Base-by-base conservation (phyloP, 2,797 vertebrate genomes). In the Xenopus petersii region DNA sequence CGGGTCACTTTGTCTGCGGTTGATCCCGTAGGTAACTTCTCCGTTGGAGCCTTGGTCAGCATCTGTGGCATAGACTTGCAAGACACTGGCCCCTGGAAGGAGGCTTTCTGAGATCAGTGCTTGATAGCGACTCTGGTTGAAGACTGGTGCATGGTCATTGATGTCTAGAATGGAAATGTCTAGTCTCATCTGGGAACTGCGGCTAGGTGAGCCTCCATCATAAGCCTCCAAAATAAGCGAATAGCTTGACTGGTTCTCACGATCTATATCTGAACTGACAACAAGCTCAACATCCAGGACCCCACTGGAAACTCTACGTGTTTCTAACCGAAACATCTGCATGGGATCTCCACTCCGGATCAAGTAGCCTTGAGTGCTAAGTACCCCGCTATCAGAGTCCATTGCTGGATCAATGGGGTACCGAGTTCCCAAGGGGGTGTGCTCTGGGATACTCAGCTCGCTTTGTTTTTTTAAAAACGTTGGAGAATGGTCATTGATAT, bases 71-170 rank as follows among this genome's bases (percentile, higher is more conserved):
- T 97, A 98, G 56, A 99, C 97, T 84, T 97, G 97, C 67, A 98
- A 84, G 82, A 99, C 94, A 74, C 91, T 96, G 83, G 92, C 96
- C 62, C 96, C 96, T 0, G 96, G 93, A 66, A 94, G 93, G 69
- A 98, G 86, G 72, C 96, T 99, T 85, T 99, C 98, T 0, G 95
- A 96, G 81, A 99, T 97, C 10, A 94, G 92, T 0, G 95, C 91
- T 0, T 98, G 95, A 69, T 99, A 99, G 83, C 97, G 96, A 86
- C 95, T 99, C 91, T 99, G 97, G 84, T 98, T 98, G 81, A 99
- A 99, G 82, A 92, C 86, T 0, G 98, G 98, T 68, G 95, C 95
- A 0, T 99, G 96, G 91, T 99, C 98, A 0, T 99, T 99, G 70
- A 98, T 93, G 62, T 99, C 98, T 87, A 97, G 93, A 30, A 99